phyloP scores from a whole-genome alignment of 1,140 invertebrate species.

The Drosophila arizonae region DNA sequence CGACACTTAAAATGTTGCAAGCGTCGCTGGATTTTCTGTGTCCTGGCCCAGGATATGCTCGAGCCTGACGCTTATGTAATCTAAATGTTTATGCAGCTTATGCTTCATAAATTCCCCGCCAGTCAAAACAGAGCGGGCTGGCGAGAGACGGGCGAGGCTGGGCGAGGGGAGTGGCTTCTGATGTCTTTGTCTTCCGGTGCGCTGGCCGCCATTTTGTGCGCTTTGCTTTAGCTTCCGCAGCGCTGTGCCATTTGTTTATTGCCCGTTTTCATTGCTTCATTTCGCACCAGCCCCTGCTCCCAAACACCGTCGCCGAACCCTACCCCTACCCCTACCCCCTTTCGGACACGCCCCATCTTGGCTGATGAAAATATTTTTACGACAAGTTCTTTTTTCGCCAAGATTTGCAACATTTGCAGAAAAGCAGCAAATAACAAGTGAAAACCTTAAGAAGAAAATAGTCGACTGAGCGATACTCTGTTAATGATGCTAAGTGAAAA shows the following conservation, averaged over 20 bases:
- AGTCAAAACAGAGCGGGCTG: background rate
- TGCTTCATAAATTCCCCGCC: constrained; percentile 72
- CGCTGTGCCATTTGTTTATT: constrained; percentile 75
- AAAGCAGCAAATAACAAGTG: constrained; percentile 40
- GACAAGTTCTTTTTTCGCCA: constrained; percentile 77
- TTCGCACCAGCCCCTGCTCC: constrained; percentile 26
- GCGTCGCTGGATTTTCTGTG: constrained; percentile 52
- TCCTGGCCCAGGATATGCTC: constrained; percentile 49
- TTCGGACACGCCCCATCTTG: constrained; percentile 11
- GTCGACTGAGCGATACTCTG: background rate
- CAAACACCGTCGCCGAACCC: background rate
- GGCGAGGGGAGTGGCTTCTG: background rate
- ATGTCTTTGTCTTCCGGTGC: constrained; percentile 66
- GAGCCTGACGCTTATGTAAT: constrained; percentile 70
- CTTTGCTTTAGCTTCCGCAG: constrained; percentile 40
- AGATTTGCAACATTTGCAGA: constrained; percentile 80
- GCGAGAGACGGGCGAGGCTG: background rate
- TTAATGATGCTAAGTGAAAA: background rate
- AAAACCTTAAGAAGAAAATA: background rate
- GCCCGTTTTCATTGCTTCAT: constrained; percentile 77
- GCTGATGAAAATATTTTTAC: constrained; percentile 79
- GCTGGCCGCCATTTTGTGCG: constrained; percentile 63
- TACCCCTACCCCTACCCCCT: background rate
- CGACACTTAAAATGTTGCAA: constrained; percentile 80
- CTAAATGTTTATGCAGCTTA: constrained; percentile 80